These are phyloP conservation scores for Erinaceus europaeus DNA, from an alignment of 2,113 vertebrate species.

Conservation along the genomic window DNA sequence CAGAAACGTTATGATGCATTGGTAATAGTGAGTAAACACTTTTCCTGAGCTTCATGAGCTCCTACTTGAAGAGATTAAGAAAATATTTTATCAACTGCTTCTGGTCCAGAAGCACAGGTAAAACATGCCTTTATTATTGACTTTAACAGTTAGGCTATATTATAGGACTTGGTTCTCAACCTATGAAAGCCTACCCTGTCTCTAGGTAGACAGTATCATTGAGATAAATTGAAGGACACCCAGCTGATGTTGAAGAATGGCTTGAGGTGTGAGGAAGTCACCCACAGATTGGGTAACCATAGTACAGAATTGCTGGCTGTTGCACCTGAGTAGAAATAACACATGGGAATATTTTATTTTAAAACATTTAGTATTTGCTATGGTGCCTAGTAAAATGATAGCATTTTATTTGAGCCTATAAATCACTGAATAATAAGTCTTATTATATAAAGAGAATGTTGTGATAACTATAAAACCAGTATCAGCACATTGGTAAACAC, in stretches of 20 bases:
- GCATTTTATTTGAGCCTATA: not conserved
- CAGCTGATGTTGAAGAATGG: not conserved
- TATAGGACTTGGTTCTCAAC: not conserved
- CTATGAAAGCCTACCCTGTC: not conserved
- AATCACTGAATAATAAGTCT: not conserved
- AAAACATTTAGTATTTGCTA: not conserved
- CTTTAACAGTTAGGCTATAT: not conserved
- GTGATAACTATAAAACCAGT: not conserved
- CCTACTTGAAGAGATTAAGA: not conserved
- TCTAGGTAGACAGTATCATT: not conserved
- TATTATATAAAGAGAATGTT: not conserved
- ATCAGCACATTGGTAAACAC: not conserved
- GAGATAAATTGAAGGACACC: not conserved
- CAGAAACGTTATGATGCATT: too few species aligned
- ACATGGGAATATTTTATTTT: not conserved
- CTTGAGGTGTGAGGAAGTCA: not conserved
- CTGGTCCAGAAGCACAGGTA: not conserved
- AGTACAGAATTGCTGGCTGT: not conserved
- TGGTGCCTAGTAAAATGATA: not conserved
- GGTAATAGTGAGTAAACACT: not conserved
- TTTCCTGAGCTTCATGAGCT: not conserved
- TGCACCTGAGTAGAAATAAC: not conserved
- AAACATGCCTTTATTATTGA: not conserved
- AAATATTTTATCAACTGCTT: too few species aligned
- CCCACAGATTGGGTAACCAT: not conserved